Evolutionary conservation across 30 jellyfish, hydroid and myxozoan species (phyloP), one percentile per base, ranked within the genome.

Genomic region (Catostylus mosaicus): DNA sequence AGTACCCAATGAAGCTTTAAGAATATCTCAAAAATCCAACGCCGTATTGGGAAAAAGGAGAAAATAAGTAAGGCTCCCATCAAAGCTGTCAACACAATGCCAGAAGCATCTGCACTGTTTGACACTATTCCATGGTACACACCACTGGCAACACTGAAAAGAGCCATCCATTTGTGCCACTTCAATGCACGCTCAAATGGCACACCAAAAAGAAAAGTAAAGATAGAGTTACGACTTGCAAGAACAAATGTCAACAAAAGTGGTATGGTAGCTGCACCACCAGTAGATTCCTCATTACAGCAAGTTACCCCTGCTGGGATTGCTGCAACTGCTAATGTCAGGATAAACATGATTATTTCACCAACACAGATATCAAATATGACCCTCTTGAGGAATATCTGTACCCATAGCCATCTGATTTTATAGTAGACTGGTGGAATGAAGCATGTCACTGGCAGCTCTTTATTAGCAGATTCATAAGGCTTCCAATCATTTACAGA

Each of bases 91-190:
- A 86, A 63, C 9, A 86, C 59, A 27, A 86, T 68, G 1, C 96
- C 96, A 30, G 96, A 59, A 16, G 36, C 77, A 60, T 85, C 80
- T 24, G 82, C 85, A 50, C 52, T 61, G 22, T 67, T 69, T 30
- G 90, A 29, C 31, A 77, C 77, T 51, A 73, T 40, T 46, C 96
- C 96, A 63, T 86, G 96, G 70, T 80, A 86, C 19, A 72, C 90
- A 36, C 96, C 96, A 62, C 87, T 80, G 38, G 67, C 75, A 61
- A 86, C 96, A 36, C 96, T 78, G n/a, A 75, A 78, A 20, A 71
- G 70, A 14, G 96, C 96, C 83, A 78, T 51, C 85, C 87, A 77
- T 67, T 86, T 86, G 66, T 86, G 96, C 96, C 96, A 86, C 57
- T 73, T 74, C 70, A 86, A 72, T 31, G 85, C 86, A 34, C 96